phyloP scores from a whole-genome alignment of 2,797 vertebrate species.

The Acestrorhynchus altus region DNA sequence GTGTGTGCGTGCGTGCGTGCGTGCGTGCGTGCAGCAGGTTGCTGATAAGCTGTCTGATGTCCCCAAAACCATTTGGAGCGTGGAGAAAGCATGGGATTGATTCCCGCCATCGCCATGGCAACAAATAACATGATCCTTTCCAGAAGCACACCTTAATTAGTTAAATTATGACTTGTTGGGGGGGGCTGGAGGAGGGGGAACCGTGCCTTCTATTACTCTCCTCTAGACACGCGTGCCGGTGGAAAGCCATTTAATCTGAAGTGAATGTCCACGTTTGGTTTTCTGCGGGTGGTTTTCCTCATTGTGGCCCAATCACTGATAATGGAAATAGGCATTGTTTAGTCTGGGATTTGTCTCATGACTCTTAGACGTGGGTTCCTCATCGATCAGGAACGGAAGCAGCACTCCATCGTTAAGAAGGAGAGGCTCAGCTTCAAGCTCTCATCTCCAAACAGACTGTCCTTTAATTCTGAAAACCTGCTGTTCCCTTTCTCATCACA shows the following conservation, averaged over 20 bases:
- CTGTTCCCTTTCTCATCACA: neutral
- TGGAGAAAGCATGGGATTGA: slow-evolving; percentile 72
- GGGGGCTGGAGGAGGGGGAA: slow-evolving; percentile 47
- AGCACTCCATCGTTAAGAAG: neutral
- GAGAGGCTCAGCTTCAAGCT: neutral
- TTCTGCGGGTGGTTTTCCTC: slow-evolving; percentile 26
- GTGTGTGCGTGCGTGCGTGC: slow-evolving; percentile 7
- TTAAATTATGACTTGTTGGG: slow-evolving; percentile 77
- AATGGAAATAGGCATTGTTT: slow-evolving; percentile 2
- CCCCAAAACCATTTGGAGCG: slow-evolving; percentile 67
- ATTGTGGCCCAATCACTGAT: slow-evolving; percentile 3
- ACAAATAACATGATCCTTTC: slow-evolving; percentile 82
- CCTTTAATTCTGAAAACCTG: neutral
- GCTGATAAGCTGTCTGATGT: slow-evolving; percentile 73
- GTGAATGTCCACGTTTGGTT: slow-evolving; percentile 11
- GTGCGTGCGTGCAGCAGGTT: slow-evolving; percentile 70
- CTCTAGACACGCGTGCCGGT: slow-evolving; percentile 7
- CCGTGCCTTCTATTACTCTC: slow-evolving; percentile 16
- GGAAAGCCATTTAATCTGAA: slow-evolving; percentile 34
- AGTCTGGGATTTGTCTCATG: slow-evolving; percentile 9
- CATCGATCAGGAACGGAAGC: slow-evolving; percentile 12
- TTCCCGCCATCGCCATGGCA: slow-evolving; percentile 78
- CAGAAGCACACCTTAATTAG: slow-evolving; percentile 82
- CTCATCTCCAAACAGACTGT: neutral
- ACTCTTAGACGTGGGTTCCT: neutral